phyloP scores from a whole-genome alignment of 23 tunicate genomes.

The Trididemnum nubilum region DNA sequence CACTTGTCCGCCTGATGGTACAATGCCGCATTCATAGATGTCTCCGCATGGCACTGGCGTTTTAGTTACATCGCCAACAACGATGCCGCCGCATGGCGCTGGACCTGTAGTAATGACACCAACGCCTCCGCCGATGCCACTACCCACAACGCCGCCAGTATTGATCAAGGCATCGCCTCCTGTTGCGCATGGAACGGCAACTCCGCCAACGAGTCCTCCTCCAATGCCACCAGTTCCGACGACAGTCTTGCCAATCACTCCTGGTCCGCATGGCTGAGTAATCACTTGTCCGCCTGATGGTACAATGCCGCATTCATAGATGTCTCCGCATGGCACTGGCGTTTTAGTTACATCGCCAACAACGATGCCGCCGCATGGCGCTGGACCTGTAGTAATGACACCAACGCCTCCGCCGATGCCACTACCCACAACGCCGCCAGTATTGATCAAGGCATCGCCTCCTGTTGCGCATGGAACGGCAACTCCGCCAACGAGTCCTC shows the following conservation, averaged over 20 bases:
- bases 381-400: neutral
- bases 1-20: neutral
- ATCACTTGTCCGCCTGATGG: neutral
- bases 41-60: neutral
- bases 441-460: neutral
- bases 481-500: neutral
- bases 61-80: neutral
- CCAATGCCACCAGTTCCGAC: neutral
- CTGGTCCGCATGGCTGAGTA: conserved; percentile 1
- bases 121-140: neutral
- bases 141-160: neutral
- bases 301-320: conserved; percentile 1
- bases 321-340: neutral
- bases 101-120: neutral
- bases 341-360: neutral
- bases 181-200: neutral
- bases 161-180: neutral
- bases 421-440: neutral
- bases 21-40: conserved; percentile 1
- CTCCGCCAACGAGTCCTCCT: neutral
- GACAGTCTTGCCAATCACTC: neutral
- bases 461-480: neutral
- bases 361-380: conserved; percentile 1
- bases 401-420: neutral
- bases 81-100: conserved; percentile 2